Evolutionary conservation across 2,797 vertebrate genomes (phyloP).

Genomic region (Notoglanidium macrostoma): DNA sequence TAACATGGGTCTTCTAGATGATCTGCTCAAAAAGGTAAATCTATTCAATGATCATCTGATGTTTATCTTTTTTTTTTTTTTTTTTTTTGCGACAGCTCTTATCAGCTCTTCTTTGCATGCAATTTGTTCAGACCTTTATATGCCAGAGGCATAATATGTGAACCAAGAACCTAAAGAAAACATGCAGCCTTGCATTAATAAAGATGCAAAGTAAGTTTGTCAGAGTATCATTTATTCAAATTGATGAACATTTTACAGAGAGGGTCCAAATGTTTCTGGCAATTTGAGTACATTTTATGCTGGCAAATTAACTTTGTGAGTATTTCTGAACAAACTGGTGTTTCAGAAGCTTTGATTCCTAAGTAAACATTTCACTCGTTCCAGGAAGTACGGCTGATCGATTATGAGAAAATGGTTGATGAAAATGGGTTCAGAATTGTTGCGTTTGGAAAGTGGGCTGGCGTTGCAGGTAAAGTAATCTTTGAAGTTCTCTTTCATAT

Average conservation of each 20-base stretch:
- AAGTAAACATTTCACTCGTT: not conserved
- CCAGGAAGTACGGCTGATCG: constrained; percentile 93
- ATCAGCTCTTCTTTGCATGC: not conserved
- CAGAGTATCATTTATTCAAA: too few relatives aligned
- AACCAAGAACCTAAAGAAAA: not conserved
- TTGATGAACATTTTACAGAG: too few relatives aligned
- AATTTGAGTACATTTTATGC: too few relatives aligned
- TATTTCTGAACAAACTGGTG: not conserved
- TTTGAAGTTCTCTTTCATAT: not conserved
- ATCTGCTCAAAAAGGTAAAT: constrained; percentile 88
- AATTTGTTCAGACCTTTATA: not conserved
- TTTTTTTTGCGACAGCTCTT: not conserved
- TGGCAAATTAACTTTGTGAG: not conserved
- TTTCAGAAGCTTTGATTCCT: not conserved
- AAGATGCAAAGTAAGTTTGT: not conserved
- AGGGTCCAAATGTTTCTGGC: too few relatives aligned
- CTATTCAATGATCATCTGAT: not conserved
- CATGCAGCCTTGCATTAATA: not conserved
- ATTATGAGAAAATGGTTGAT: constrained; percentile 99
- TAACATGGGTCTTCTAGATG: constrained; percentile 93
- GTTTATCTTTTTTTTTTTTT: not conserved
- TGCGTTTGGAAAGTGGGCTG: constrained; percentile 97
- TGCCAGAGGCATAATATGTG: not conserved
- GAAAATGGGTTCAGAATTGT: constrained; percentile 89
- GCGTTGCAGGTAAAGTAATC: constrained; percentile 88